phyloP scores from a whole-genome alignment of 2,888 invertebrate genomes.

The Microplitis manilae region DNA sequence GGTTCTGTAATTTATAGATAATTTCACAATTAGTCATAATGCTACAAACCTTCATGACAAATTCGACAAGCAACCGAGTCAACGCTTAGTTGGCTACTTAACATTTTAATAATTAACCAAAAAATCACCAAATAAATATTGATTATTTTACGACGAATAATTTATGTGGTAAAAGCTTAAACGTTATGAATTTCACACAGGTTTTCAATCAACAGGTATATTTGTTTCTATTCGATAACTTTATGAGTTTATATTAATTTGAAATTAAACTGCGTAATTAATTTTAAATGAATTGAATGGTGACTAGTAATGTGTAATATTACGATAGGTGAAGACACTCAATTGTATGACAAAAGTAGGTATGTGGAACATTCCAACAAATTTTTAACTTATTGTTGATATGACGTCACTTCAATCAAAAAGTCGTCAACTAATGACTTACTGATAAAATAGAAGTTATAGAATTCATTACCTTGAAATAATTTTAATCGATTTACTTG shows the following conservation, averaged over 20 bases:
- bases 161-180: not conserved
- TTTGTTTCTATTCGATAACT: not conserved
- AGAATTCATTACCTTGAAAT: not conserved
- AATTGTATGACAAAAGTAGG: not conserved
- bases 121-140: not conserved
- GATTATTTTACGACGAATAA: not conserved
- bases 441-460: not conserved
- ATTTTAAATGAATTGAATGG: not conserved
- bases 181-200: not conserved
- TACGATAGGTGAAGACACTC: not conserved
- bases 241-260: not conserved
- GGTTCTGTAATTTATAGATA: no score
- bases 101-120: not conserved
- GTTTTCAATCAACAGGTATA: not conserved
- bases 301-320: not conserved
- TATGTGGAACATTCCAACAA: not conserved
- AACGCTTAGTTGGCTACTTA: conserved; percentile 43
- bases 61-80: conserved; percentile 69
- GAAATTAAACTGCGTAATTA: not conserved
- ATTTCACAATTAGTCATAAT: not conserved
- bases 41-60: conserved; percentile 72
- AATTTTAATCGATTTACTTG: not conserved
- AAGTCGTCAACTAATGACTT: conserved; percentile 26
- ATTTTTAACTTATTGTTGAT: conserved; percentile 7
- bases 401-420: conserved; percentile 26